These are phyloP conservation scores for Serinus canaria DNA, from an alignment of 2,113 vertebrate genomes.

Conservation along the genomic window DNA sequence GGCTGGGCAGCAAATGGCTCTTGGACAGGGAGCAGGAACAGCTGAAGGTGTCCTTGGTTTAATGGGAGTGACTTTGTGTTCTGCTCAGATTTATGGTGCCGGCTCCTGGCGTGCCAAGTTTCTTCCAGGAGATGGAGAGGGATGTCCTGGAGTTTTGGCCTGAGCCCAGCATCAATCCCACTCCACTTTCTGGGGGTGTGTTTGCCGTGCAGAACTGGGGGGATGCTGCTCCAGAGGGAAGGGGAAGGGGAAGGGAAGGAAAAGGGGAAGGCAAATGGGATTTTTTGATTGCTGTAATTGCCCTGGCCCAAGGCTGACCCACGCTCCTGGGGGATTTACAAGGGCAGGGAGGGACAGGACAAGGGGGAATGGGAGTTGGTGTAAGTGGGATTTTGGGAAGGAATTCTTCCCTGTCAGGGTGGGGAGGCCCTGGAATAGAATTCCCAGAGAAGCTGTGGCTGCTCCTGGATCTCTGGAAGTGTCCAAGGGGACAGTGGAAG, in stretches of 20 bases:
- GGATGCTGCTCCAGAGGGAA: background rate
- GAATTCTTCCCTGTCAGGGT: background rate
- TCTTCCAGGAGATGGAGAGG: background rate
- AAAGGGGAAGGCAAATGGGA: background rate
- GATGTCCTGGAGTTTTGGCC: background rate
- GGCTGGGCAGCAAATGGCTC: background rate
- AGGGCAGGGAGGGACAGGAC: background rate
- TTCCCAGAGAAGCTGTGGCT: background rate
- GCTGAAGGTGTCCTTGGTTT: slow-evolving; percentile 45
- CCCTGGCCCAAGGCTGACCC: background rate
- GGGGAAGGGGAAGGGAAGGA: background rate
- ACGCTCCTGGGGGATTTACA: background rate
- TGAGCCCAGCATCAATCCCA: background rate
- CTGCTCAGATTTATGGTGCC: background rate
- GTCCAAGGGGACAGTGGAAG: rapidly evolving
- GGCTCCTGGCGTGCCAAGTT: background rate
- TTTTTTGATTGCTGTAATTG: background rate
- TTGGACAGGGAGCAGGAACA: background rate
- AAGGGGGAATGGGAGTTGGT: background rate
- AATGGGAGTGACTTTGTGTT: background rate
- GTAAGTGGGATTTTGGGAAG: background rate
- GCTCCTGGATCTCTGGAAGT: background rate
- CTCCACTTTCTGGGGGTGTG: rapidly evolving
- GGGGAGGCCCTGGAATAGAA: background rate
- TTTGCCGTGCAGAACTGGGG: background rate